Evolutionary conservation across 2,888 invertebrate genomes (phyloP), one percentile per base, ranked within the genome.

Genomic region (Heteropelma amictum): DNA sequence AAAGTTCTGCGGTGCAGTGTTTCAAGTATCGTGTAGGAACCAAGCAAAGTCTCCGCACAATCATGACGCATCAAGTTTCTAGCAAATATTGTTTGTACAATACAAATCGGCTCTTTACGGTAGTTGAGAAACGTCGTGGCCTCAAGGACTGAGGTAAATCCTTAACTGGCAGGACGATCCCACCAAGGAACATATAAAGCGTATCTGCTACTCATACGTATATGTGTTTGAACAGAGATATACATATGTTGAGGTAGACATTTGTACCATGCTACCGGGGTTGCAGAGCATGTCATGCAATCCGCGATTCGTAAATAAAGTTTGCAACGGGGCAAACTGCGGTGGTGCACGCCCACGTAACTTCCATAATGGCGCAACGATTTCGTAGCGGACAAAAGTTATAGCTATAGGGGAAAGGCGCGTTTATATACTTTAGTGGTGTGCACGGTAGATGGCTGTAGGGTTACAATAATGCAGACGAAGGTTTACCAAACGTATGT

Each of bases 301-400:
- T 81, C 82, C 83, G 47, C 71, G 82, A 86, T 87, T 86, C 86
- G 84, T 86, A 87, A 87, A 87, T 87, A 86, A 87, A 87, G 86
- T 86, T 85, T 84, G 86, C 85, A 86, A 84, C 76, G 80, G 81
- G 82, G 84, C 83, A 84, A 86, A 87, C 86, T 86, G 87, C 86
- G 84, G 85, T 86, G 81, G 85, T 82, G 80, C 85, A 84, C 85
- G 87, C 86, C 87, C 86, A 87, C 87, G 82, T 86, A 86, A 86
- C 86, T 87, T 83, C 83, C 85, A 85, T 87, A 86, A 87, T 87
- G 87, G 87, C 85, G 86, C 83, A 85, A 84, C 86, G 85, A 87
- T 87, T 85, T 83, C 80, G 82, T 61, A 65, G 19, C 47, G 53
- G 58, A 51, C 58, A 21, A 64, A 58, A 58, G 53, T 40, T 51